Evolutionary conservation across 2,797 vertebrate species (phyloP).

Genomic region (Anisognathus igniventris): DNA sequence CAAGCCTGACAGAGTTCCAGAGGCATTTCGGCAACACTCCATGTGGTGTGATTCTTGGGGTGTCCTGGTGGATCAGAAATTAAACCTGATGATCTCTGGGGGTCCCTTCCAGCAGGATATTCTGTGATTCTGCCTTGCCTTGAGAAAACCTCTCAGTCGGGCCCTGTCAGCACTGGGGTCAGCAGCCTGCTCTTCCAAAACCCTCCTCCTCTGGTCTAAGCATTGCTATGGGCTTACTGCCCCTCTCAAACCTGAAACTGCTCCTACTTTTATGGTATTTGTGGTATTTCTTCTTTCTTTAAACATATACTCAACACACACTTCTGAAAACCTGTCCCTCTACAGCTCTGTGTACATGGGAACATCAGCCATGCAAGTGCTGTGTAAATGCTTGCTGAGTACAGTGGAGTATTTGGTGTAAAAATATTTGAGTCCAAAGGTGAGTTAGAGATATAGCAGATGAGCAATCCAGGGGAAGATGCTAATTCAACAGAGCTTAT

Average conservation of each 20-base stretch:
- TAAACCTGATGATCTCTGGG: neutral
- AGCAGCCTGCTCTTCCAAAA: neutral
- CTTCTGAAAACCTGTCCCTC: neutral
- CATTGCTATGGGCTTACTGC: neutral
- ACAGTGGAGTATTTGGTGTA: neutral
- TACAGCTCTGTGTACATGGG: neutral
- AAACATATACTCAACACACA: neutral
- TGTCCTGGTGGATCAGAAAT: neutral
- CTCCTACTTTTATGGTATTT: neutral
- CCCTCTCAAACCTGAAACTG: neutral
- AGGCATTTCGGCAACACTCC: neutral
- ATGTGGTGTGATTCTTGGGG: neutral
- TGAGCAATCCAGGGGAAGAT: neutral
- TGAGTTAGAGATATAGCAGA: neutral
- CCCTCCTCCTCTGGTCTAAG: neutral
- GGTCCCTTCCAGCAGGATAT: neutral
- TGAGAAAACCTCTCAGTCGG: neutral
- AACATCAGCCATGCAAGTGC: neutral
- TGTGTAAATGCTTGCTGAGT: neutral
- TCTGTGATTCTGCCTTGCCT: neutral
- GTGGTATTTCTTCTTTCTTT: neutral
- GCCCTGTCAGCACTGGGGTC: accelerated
- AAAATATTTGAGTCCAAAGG: constrained; percentile 41
- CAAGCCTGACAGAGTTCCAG: neutral
- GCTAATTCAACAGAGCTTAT: neutral